Evolutionary conservation across 1,140 invertebrate genomes (phyloP).

Genomic region (Apis laboriosa): DNA sequence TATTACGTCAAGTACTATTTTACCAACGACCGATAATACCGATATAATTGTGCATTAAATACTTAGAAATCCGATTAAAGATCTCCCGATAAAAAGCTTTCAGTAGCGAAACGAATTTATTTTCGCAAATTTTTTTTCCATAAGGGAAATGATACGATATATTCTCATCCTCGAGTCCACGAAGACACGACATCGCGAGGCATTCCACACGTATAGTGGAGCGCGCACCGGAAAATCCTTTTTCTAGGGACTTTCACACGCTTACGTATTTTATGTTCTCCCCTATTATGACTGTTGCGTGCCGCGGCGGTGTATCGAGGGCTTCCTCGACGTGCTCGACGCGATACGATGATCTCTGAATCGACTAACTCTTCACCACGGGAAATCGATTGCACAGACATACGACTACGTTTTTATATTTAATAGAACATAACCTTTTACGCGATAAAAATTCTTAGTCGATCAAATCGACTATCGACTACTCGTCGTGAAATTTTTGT

Average conservation of each 20-base stretch:
- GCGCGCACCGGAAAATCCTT: constrained; percentile 11
- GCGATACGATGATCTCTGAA: constrained; percentile 25
- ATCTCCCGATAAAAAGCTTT: background rate
- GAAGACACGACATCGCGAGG: background rate
- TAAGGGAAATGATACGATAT: background rate
- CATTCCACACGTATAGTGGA: background rate
- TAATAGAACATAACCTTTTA: constrained; percentile 12
- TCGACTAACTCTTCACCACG: constrained; percentile 13
- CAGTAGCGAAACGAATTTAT: background rate
- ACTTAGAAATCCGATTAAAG: too few species aligned
- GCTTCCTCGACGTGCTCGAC: background rate
- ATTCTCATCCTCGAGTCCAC: background rate
- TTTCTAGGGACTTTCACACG: constrained; percentile 29
- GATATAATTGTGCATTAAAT: too few species aligned
- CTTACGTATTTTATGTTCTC: constrained; percentile 13
- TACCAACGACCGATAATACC: too few species aligned
- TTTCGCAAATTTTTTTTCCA: background rate
- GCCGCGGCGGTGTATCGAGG: background rate
- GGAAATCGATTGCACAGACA: constrained; percentile 4
- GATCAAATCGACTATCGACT: background rate
- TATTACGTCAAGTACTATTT: too few species aligned
- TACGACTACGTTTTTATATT: background rate
- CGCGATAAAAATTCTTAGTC: background rate
- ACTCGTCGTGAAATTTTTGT: background rate
- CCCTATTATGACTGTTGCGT: constrained; percentile 27